Evolutionary conservation across 2,113 vertebrate genomes (phyloP).

Genomic region (Catharus minimus): DNA sequence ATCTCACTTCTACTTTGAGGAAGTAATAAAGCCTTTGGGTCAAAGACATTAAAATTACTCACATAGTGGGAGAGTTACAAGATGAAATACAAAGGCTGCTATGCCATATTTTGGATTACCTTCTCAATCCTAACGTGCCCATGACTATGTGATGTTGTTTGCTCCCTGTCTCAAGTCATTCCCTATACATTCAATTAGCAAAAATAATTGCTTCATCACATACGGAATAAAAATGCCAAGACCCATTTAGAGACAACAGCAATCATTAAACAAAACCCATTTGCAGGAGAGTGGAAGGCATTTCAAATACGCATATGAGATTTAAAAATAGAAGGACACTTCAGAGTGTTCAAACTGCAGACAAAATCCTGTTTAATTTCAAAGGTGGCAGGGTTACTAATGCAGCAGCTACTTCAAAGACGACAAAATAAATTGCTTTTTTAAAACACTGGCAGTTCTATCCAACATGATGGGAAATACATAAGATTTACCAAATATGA

Average conservation of each 20-base stretch:
- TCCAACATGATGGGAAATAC: background rate
- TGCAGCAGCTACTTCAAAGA: constrained; percentile 45
- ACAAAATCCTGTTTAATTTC: constrained; percentile 50
- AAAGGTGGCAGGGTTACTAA: constrained; percentile 56
- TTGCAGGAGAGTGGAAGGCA: constrained; percentile 37
- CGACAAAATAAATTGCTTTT: constrained; percentile 23
- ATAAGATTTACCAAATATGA: background rate
- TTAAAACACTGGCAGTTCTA: background rate
- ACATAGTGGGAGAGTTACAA: background rate
- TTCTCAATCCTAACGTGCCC: background rate
- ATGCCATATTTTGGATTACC: background rate
- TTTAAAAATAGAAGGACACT: constrained; percentile 48
- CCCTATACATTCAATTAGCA: constrained; percentile 34
- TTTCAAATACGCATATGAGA: constrained; percentile 43
- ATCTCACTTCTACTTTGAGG: background rate
- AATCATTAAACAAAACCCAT: constrained; percentile 63
- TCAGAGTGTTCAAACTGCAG: constrained; percentile 31
- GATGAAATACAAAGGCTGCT: background rate
- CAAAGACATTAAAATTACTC: background rate
- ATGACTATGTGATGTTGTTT: background rate
- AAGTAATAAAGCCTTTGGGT: background rate
- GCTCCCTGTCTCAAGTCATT: background rate
- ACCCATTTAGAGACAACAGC: constrained; percentile 29
- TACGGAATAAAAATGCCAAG: constrained; percentile 44
- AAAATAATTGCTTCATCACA: constrained; percentile 46